Percentiles rank a stretch among this genome's conserved stretches.
Conservation (phyloP, 1,140 invertebrate species). For the Penaeus vannamei region DNA sequence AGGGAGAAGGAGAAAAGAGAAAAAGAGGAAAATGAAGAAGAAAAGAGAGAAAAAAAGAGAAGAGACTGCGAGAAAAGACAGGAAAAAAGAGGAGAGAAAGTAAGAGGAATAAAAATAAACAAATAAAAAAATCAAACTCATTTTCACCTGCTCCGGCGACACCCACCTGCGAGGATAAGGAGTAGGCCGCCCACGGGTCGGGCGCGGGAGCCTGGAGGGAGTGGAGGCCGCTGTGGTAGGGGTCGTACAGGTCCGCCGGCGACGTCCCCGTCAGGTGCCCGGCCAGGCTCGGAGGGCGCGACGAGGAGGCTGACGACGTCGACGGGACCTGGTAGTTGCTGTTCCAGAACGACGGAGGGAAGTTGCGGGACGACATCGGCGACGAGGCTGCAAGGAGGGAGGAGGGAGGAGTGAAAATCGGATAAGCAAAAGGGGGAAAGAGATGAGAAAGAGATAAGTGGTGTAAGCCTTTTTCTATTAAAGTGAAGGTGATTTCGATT, state of each 20-base stretch:
- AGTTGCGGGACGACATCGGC: slow-evolving; percentile 72
- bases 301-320: slow-evolving; percentile 43
- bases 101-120: background rate
- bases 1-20: no score
- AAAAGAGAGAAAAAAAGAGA: no score
- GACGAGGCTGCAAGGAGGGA: slow-evolving; percentile 69
- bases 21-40: no score
- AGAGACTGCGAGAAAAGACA: no score
- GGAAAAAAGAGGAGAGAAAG: no score
- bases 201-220: slow-evolving; percentile 44
- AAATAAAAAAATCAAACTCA: background rate
- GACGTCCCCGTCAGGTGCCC: slow-evolving; percentile 48
- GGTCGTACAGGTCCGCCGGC: slow-evolving; percentile 41
- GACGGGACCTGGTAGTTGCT: slow-evolving; percentile 70
- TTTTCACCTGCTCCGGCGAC: background rate
- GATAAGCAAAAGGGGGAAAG: no score
- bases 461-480: no score
- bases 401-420: no score
- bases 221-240: slow-evolving; percentile 52
- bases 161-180: slow-evolving; percentile 48
- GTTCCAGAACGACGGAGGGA: slow-evolving; percentile 73
- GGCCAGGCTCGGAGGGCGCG: slow-evolving; percentile 44
- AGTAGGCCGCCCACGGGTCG: slow-evolving; percentile 51
- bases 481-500: no score
- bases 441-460: no score